phyloP scores from a whole-genome alignment of 1,140 invertebrate genomes.

The Probaryconus sp. region DNA sequence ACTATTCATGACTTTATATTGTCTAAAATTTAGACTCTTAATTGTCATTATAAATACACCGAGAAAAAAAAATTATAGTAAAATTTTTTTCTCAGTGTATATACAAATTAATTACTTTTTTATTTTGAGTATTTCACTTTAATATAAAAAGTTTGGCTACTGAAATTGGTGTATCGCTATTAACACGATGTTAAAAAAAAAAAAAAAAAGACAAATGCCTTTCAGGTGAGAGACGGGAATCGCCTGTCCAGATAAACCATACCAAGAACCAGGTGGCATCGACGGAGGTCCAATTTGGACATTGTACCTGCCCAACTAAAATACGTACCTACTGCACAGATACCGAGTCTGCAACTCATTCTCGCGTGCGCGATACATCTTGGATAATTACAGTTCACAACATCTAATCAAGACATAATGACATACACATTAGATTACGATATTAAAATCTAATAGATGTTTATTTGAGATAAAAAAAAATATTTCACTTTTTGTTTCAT shows the following conservation, averaged over 20 bases:
- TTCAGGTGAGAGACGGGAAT: constrained; percentile 20
- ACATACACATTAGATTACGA: neutral
- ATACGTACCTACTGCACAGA: constrained; percentile 17
- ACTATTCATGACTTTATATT: no score
- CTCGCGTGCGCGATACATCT: constrained; percentile 16
- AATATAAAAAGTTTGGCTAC: no score
- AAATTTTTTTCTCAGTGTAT: no score
- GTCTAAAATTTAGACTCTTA: no score
- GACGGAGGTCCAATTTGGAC: constrained; percentile 46
- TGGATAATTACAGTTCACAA: constrained; percentile 31
- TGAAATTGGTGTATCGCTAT: constrained; percentile 35
- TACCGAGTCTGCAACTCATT: constrained; percentile 3
- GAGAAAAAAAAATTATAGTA: no score
- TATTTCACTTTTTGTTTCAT: no score
- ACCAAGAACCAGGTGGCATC: constrained; percentile 50
- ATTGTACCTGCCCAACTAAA: constrained; percentile 22
- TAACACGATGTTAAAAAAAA: constrained; percentile 3
- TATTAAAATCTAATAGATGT: neutral
- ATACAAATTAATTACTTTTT: no score
- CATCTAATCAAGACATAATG: constrained; percentile 32
- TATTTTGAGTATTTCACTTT: no score
- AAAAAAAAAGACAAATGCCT: constrained; percentile 42
- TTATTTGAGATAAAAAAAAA: constrained; percentile 8
- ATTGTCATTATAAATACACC: no score
- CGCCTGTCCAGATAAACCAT: constrained; percentile 9